Base-by-base conservation (phyloP, 30 jellyfish, hydroid and myxozoan species). In the Clytia hemisphaerica region DNA sequence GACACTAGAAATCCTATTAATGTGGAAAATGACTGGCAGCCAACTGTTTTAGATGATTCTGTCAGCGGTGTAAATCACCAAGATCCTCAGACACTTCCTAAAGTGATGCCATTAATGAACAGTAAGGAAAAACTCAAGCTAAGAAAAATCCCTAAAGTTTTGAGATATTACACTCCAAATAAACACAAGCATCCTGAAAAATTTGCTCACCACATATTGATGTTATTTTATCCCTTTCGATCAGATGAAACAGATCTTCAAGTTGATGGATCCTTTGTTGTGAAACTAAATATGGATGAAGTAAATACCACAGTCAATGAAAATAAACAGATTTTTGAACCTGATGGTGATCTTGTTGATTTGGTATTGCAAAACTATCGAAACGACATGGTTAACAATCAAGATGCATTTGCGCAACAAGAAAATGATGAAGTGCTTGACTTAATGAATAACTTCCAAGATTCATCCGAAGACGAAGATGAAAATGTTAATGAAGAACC, bases 171-270 rank as follows among this genome's bases (percentile, higher is more conserved):
- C 15, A 29, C 40, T 14, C 69, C 69, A 4, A 55, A 55, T 32
- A 24, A 55, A 42, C 50, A 55, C 29, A 55, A 18, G 40, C 29
- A 19, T 55, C 69, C 69, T 16, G 69, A 35, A 37, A 54, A 54
- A 37, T 71, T 47, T 71, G 75, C 74, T 16, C 82, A 71, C 37
- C 82, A 71, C 26, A 14, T 71, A 18, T 35, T 71, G 37, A 45
- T 71, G 47, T 24, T 71, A 28, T 71, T 48, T 37, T 50, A 25
- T 25, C 82, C 82, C 26, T 71, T 48, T 35, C 77, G 82, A 54
- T 9, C 3, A 25, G 82, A 71, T 19, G 59, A 47, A 32, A 44
- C 16, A 21, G 77, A 45, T 32, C 57, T 71, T 15, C 32, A 37
- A 36, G 21, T 22, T 14, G 48, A 71, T 21, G 12, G 31, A 36